Evolutionary conservation across 1,140 invertebrate genomes (phyloP).

Genomic region (Gonioctena quinquepunctata): DNA sequence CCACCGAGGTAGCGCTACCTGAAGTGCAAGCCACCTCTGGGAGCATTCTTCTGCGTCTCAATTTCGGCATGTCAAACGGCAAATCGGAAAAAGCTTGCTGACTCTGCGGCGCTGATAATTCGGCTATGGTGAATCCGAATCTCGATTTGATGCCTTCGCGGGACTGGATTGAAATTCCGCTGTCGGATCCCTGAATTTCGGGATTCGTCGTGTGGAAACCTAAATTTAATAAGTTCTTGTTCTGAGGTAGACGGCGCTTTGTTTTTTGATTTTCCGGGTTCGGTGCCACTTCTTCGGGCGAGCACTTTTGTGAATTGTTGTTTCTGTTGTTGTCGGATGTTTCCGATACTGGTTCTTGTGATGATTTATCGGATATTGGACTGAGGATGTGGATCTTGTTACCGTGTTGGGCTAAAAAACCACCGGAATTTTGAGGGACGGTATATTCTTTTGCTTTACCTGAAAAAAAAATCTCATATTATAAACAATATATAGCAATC

Average conservation of each 20-base stretch:
- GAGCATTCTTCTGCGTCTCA: slow-evolving; percentile 69
- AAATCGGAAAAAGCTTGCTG: slow-evolving; percentile 70
- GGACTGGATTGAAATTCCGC: slow-evolving; percentile 82
- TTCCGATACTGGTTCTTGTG: slow-evolving; percentile 79
- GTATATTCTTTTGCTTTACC: slow-evolving; percentile 58
- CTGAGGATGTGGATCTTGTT: slow-evolving; percentile 82
- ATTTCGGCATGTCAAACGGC: slow-evolving; percentile 89
- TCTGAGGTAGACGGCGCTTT: slow-evolving; percentile 70
- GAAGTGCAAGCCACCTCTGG: slow-evolving; percentile 68
- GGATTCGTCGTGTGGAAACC: slow-evolving; percentile 67
- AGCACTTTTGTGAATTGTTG: slow-evolving; percentile 74
- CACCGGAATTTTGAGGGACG: slow-evolving; percentile 65
- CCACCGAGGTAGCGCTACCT: slow-evolving; percentile 72
- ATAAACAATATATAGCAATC: too few relatives aligned
- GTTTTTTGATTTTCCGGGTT: slow-evolving; percentile 59
- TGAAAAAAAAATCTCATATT: too few relatives aligned
- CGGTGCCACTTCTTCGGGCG: slow-evolving; percentile 59
- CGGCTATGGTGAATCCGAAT: slow-evolving; percentile 55
- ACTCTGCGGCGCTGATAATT: slow-evolving; percentile 45
- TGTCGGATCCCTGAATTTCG: slow-evolving; percentile 82
- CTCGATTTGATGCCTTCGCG: slow-evolving; percentile 70
- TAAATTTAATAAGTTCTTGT: slow-evolving; percentile 76
- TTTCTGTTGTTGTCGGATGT: slow-evolving; percentile 78
- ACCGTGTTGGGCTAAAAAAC: slow-evolving; percentile 62
- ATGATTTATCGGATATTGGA: slow-evolving; percentile 89